Conservation (phyloP, 1,140 invertebrate species). For the Carcinoscorpius rotundicauda region DNA sequence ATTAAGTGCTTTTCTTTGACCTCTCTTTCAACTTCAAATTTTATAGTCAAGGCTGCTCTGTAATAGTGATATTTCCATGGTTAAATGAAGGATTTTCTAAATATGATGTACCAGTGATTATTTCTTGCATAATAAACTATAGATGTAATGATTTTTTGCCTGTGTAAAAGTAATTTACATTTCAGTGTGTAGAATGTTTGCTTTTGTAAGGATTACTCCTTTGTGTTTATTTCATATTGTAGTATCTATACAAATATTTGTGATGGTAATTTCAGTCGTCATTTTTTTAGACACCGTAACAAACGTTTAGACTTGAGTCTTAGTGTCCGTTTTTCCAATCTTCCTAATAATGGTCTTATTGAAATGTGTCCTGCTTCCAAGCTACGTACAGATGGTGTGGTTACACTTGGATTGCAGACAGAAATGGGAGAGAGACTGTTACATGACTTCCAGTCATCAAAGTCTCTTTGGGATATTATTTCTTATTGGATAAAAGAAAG, state of each 20-base stretch:
- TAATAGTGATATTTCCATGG: no score
- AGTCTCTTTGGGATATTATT: slow-evolving; percentile 51
- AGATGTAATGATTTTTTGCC: not conserved
- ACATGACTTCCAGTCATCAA: slow-evolving; percentile 44
- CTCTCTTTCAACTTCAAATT: no score
- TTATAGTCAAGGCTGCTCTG: no score
- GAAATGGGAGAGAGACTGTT: slow-evolving; percentile 51
- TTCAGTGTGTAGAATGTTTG: not conserved
- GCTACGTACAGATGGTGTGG: slow-evolving; percentile 43
- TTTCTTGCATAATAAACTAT: not conserved
- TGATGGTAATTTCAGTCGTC: not conserved
- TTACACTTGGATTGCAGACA: slow-evolving; percentile 56
- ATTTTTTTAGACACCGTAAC: slow-evolving; percentile 48
- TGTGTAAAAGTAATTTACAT: slow-evolving; percentile 1
- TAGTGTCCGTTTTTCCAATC: slow-evolving; percentile 57
- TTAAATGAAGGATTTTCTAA: no score
- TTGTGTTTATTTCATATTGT: slow-evolving; percentile 21
- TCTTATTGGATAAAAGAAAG: slow-evolving; percentile 35
- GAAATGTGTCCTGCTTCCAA: slow-evolving; percentile 55
- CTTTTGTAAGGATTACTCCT: slow-evolving; percentile 8
- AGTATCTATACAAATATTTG: not conserved
- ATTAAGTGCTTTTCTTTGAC: no score
- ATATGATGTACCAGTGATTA: slow-evolving; percentile 1
- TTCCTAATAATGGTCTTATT: slow-evolving; percentile 67
- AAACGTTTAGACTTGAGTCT: slow-evolving; percentile 53